Evolutionary conservation across 2,888 invertebrate genomes (phyloP).

Genomic region (Kuschelorhynchus macadamiae): DNA sequence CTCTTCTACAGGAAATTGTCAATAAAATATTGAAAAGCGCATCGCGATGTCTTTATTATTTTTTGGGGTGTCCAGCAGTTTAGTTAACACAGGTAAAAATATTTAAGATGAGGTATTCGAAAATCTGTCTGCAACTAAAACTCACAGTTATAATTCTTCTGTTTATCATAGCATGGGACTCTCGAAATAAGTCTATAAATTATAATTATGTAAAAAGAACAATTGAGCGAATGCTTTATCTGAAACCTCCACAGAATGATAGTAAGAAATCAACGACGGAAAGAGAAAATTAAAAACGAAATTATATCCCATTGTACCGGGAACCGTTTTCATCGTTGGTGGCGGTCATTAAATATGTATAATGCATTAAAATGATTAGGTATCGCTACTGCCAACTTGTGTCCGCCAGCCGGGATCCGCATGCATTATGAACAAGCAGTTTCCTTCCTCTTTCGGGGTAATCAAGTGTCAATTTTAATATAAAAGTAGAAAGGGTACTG

Average conservation of each 20-base stretch:
- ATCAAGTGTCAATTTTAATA: slow-evolving; percentile 44
- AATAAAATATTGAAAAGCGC: too few relatives aligned
- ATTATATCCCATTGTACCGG: slow-evolving; percentile 40
- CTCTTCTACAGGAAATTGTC: too few relatives aligned
- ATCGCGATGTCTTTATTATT: too few relatives aligned
- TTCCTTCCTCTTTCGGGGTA: slow-evolving; percentile 18
- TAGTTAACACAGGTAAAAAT: too few relatives aligned
- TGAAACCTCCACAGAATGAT: neutral
- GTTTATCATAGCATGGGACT: neutral
- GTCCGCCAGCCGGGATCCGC: slow-evolving; percentile 22
- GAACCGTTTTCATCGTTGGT: slow-evolving; percentile 42
- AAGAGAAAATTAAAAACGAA: slow-evolving; percentile 34
- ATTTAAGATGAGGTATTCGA: too few relatives aligned
- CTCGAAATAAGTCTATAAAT: slow-evolving; percentile 5
- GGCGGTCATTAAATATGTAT: slow-evolving; percentile 46
- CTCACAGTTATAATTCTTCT: too few relatives aligned
- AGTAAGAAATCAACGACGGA: slow-evolving; percentile 23
- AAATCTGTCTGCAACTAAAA: too few relatives aligned
- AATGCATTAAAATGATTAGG: slow-evolving; percentile 46
- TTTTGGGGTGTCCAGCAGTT: too few relatives aligned
- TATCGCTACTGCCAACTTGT: slow-evolving; percentile 21
- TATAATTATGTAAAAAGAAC: slow-evolving; percentile 17
- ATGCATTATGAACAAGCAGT: slow-evolving; percentile 37
- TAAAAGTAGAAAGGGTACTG: slow-evolving; percentile 30
- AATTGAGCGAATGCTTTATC: slow-evolving; percentile 13